Evolutionary conservation across 2,888 invertebrate genomes (phyloP).

Genomic region (Myopa testacea): DNA sequence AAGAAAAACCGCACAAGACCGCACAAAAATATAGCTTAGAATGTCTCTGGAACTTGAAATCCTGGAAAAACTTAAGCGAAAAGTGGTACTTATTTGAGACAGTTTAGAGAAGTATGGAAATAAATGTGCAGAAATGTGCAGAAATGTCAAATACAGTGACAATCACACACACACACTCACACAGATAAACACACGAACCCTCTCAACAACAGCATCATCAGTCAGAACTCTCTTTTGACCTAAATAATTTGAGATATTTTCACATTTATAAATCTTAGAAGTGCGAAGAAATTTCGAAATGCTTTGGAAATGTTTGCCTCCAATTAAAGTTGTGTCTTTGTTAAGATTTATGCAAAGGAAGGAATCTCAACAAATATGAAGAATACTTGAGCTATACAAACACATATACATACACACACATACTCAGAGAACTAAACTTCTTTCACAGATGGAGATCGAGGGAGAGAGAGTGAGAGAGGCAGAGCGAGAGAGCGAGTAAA

Average conservation of each 20-base stretch:
- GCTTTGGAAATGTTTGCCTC: neutral
- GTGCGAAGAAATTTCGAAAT: neutral
- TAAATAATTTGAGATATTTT: constrained; percentile 1
- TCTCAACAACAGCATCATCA: neutral
- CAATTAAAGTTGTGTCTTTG: constrained; percentile 1
- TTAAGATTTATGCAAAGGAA: neutral
- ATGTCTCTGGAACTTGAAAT: no score
- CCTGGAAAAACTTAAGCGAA: no score
- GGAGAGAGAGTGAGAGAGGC: neutral
- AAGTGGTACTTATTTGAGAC: no score
- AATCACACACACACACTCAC: neutral
- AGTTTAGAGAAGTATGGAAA: neutral
- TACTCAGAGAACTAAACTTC: neutral
- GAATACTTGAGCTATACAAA: neutral
- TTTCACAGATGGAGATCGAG: neutral
- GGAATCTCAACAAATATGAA: neutral
- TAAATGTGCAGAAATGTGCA: neutral
- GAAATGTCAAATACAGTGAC: neutral
- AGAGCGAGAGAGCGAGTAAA: neutral
- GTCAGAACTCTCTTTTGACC: constrained; percentile 4
- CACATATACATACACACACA: neutral
- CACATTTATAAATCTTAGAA: neutral
- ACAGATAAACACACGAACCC: neutral
- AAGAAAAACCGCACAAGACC: no score
- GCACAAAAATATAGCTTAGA: no score